Base-by-base conservation (phyloP, 2,888 invertebrate genomes). In the Uloborus plumipes region DNA sequence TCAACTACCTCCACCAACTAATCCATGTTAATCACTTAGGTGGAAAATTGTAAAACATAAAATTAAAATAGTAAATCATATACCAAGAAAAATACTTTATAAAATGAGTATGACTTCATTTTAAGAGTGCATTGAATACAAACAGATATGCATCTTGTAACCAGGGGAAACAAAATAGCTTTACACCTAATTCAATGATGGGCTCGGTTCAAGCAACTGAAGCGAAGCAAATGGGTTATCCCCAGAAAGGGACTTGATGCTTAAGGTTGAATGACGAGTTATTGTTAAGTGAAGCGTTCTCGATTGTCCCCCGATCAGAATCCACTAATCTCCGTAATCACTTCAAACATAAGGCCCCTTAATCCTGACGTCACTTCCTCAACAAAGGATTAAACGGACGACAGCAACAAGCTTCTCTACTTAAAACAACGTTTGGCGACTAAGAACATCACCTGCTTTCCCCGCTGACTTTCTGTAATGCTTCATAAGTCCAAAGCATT, bases 271-370 rank as follows among this genome's bases (percentile, higher is more conserved):
- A 65, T 58, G 55, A 74, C 51, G 53, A 55, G 74, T 65, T 71
- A 71, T 59, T 74, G 74, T 65, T 64, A 55, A 49, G 53, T 65
- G 49, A 66, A 65, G 65, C 65, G 64, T 64, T 20, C 53, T 65
- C 65, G 55, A 65, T 74, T 74, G 74, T 65, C 74, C 64, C 58
- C 65, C 49, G 65, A 66, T 53, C 65, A 65, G 65, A 74, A 53
- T 55, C 20, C 22, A 67, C 59, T 75, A 67, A 75, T 75, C 75
- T 59, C 66, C 39, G 53, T 73, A 74, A 74, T 66, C 66, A 66
- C 59, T 49, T 75, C 50, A 75, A 75, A 75, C 55, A 64, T 65
- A 74, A 49, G 26, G 31, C 49, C 18, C 61, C 26, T 66, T 66
- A 75, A 75, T 67, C 75, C 75, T 49, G 22, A 49, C 65, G 59